Conservation (phyloP, 2,113 vertebrate genomes). For the Nipponia nippon region DNA sequence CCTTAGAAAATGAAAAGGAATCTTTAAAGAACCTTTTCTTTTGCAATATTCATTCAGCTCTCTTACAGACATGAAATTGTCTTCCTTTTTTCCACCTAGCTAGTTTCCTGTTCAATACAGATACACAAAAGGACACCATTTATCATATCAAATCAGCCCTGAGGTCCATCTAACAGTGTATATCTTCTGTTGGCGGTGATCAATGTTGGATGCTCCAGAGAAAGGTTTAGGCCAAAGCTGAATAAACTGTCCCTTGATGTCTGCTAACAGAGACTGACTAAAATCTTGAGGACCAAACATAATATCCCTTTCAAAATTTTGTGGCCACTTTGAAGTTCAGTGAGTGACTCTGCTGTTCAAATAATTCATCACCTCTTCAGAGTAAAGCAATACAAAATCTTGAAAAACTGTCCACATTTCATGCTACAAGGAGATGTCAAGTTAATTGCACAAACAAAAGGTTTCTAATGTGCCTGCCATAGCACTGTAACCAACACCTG, state of each 20-base stretch:
- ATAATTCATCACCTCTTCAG: neutral
- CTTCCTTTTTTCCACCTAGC: neutral
- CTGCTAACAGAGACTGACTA: neutral
- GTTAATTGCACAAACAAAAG: slow-evolving; percentile 40
- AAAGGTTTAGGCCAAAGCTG: neutral
- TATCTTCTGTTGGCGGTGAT: neutral
- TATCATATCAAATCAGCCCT: neutral
- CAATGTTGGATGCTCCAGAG: neutral
- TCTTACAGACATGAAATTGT: neutral
- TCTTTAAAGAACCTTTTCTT: neutral
- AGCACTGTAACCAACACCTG: neutral
- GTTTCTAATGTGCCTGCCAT: neutral
- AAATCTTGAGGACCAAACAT: neutral
- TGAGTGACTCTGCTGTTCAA: neutral
- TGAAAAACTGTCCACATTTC: slow-evolving; percentile 37
- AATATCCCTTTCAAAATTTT: neutral
- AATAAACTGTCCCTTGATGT: neutral
- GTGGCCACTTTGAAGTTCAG: neutral
- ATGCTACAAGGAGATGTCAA: neutral
- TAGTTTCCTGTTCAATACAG: neutral
- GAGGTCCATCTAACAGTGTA: neutral
- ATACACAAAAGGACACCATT: neutral
- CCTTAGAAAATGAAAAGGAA: neutral
- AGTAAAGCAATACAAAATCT: neutral
- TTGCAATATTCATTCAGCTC: neutral